Evolutionary conservation across 1,140 invertebrate species (phyloP).

Genomic region (Acromyrmex charruanus): DNA sequence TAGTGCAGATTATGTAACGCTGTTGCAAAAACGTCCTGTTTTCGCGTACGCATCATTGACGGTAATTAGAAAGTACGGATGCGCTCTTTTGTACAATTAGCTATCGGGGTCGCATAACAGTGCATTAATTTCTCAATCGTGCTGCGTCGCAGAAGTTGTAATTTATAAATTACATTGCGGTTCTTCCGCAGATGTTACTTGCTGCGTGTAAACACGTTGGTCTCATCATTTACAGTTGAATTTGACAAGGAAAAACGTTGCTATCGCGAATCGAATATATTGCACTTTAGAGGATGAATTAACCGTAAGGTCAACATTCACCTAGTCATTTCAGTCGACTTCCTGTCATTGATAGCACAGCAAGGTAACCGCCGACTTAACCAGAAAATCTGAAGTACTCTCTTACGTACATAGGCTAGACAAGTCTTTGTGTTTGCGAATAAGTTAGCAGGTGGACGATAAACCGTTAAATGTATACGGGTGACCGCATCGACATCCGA

Average conservation of each 20-base stretch:
- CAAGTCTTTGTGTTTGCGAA: not conserved
- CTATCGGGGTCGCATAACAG: conserved; percentile 58
- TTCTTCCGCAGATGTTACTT: not conserved
- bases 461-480: conserved; percentile 41
- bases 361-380: conserved; percentile 17
- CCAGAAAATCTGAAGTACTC: conserved; percentile 1
- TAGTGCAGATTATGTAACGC: conserved; percentile 10
- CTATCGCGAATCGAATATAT: conserved; percentile 17
- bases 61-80: conserved; percentile 57
- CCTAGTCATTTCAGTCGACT: not conserved
- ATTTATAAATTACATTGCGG: conserved; percentile 49
- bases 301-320: conserved; percentile 51
- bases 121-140: conserved; percentile 54
- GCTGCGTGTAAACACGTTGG: not conserved
- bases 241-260: conserved; percentile 41
- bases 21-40: conserved; percentile 15
- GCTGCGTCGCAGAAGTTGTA: conserved; percentile 11
- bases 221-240: conserved; percentile 14
- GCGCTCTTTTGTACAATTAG: conserved; percentile 57
- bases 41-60: conserved; percentile 30
- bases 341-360: not conserved
- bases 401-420: not conserved
- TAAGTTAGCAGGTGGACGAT: conserved; percentile 46
- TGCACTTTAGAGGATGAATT: conserved; percentile 49
- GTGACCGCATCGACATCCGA: conserved; percentile 27